Percentiles rank a stretch among this genome's conserved stretches.
These are phyloP conservation scores for Eriosoma lanigerum DNA, from an alignment of 1,140 invertebrate genomes.

Conservation along the genomic window DNA sequence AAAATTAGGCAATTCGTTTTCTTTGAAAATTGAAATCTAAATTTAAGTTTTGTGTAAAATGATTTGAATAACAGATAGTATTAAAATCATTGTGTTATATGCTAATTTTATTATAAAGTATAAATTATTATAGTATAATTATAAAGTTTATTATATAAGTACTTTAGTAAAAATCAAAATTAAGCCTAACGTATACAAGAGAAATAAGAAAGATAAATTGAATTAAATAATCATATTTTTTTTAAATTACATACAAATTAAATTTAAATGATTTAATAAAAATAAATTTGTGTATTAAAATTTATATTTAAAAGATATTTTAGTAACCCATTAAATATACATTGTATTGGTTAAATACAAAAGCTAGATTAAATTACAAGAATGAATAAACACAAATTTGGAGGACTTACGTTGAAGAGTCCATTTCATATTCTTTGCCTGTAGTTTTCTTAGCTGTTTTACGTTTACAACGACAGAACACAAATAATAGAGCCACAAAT, in stretches of 20 bases:
- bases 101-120: background rate
- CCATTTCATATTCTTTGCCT: conserved; percentile 88
- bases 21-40: background rate
- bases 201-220: background rate
- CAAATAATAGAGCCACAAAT: conserved; percentile 72
- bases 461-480: conserved; percentile 84
- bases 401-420: conserved; percentile 62
- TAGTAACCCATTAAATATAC: conserved; percentile 6
- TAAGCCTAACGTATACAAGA: background rate
- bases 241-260: background rate
- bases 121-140: background rate
- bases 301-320: background rate
- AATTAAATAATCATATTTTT: background rate
- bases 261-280: conserved; percentile 1
- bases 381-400: background rate
- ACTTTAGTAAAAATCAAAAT: background rate
- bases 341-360: conserved; percentile 5
- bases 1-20: background rate
- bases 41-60: background rate
- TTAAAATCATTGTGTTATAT: background rate
- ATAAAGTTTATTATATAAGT: too few relatives aligned
- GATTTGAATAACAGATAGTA: background rate
- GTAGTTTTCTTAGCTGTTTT: conserved; percentile 78
- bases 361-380: background rate
- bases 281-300: background rate